Percentiles rank a stretch among this genome's conserved stretches.
phyloP scores from a whole-genome alignment of 2,113 vertebrate genomes.

The Phyllostomus discolor region DNA sequence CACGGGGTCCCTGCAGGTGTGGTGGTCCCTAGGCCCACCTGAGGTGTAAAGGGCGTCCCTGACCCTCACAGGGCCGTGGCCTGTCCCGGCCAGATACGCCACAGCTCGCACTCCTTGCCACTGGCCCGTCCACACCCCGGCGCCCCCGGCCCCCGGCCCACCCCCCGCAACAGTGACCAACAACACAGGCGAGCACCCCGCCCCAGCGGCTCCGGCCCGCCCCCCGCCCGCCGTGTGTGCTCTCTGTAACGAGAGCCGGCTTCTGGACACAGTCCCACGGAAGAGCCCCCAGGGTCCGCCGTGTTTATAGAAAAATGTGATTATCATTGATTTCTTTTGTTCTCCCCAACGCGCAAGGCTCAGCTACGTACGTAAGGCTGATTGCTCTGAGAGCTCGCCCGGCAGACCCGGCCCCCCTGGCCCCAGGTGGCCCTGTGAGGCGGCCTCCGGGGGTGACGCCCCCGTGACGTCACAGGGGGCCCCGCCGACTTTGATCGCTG shows the following conservation, averaged over 20 bases:
- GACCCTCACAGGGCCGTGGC: fast-evolving
- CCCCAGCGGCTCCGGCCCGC: slow-evolving; percentile 72
- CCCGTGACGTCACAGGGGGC: fast-evolving
- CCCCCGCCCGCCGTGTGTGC: slow-evolving; percentile 63
- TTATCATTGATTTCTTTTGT: slow-evolving; percentile 82
- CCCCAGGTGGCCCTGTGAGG: not conserved
- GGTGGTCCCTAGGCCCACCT: fast-evolving
- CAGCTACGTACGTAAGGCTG: slow-evolving; percentile 48
- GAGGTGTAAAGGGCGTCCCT: not conserved
- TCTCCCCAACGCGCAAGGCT: slow-evolving; percentile 73
- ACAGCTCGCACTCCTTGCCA: not conserved
- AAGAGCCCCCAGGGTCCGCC: slow-evolving; percentile 73
- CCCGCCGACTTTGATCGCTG: not conserved
- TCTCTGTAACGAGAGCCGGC: slow-evolving; percentile 68
- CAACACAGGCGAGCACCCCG: slow-evolving; percentile 72
- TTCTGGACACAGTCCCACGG: slow-evolving; percentile 80
- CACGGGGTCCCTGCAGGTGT: fast-evolving
- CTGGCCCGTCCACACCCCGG: slow-evolving; percentile 4
- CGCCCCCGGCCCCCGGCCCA: fast-evolving
- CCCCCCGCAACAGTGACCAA: slow-evolving; percentile 55
- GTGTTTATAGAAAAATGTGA: slow-evolving; percentile 80
- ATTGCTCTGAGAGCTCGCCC: slow-evolving; percentile 68
- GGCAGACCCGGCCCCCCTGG: slow-evolving; percentile 49
- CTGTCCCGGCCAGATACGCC: fast-evolving
- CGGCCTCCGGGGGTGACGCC: fast-evolving